Evolutionary conservation across 2,888 invertebrate species (phyloP), one percentile per base, ranked within the genome.

Genomic region (Microchrysa polita): DNA sequence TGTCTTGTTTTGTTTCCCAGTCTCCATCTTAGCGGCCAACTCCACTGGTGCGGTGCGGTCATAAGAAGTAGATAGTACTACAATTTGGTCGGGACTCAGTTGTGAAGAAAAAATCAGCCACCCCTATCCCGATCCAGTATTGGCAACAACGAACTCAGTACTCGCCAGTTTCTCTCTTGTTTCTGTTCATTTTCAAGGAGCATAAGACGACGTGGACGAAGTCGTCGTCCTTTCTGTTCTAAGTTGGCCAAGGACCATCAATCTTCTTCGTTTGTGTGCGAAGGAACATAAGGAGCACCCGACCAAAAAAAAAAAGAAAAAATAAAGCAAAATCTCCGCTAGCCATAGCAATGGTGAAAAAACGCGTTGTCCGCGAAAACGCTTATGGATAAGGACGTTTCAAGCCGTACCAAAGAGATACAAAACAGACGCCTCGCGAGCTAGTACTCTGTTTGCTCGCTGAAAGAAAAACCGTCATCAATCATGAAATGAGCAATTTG

Each of bases 401-500:
- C 34, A n/a, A 34, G 2, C 44, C 44, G n/a, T 42, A 9, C 42
- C 7, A 4, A 48, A n/a, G 48, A 48, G 14, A n/a, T 27, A 40
- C 34, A 57, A 40, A 57, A 55, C 57, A 34, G 40, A 42, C 9
- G 27, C 34, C 27, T 20, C 14, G n/a, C 5, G 18, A 40, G 55
- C 69, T 55, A 55, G 48, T 12, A 48, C 48, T n/a, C n/a, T n/a
- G n/a, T n/a, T n/a, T n/a, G n/a, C n/a, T n/a, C 14, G 48, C 48
- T 48, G 48, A 69, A 69, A 55, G 40, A 40, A 67, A 67, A 53
- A 53, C 10, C 55, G 40, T 55, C 69, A 69, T 69, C 69, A 69
- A 69, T 69, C 69, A 69, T 69, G 69, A 69, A 69, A 69, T 55
- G 69, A 69, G 57, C 69, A 69, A 69, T 69, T 69, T 69, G 69